These are phyloP conservation scores for Streptopelia turtur DNA, from an alignment of 2,797 vertebrate species.

Conservation along the genomic window DNA sequence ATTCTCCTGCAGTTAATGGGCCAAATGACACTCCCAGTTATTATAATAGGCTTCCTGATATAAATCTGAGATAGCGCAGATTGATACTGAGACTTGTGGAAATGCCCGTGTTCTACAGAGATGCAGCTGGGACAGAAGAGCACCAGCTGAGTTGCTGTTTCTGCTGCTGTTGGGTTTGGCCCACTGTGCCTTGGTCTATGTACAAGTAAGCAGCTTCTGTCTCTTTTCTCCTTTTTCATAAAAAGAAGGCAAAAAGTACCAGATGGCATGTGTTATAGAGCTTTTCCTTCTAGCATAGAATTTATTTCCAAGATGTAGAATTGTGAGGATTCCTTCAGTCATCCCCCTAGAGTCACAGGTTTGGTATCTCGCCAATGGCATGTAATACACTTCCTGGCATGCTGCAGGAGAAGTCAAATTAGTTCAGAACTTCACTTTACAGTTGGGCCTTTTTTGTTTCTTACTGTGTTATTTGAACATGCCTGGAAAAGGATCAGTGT, in stretches of 20 bases:
- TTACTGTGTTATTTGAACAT: neutral
- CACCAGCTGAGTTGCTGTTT: neutral
- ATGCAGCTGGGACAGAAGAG: neutral
- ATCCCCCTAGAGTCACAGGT: constrained; percentile 66
- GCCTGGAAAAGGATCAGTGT: neutral
- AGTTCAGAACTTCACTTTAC: constrained; percentile 55
- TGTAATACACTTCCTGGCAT: constrained; percentile 66
- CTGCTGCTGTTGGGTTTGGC: neutral
- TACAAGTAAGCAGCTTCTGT: neutral
- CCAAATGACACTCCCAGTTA: constrained; percentile 5
- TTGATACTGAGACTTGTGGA: neutral
- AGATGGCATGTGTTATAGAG: constrained; percentile 56
- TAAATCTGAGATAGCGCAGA: neutral
- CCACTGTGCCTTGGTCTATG: neutral
- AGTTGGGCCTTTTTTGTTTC: neutral
- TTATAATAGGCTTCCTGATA: constrained; percentile 11
- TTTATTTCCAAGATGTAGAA: constrained; percentile 65
- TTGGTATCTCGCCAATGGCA: constrained; percentile 68
- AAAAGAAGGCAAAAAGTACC: constrained; percentile 20
- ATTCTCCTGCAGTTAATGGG: constrained; percentile 37
- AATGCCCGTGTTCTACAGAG: neutral
- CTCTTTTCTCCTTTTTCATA: neutral
- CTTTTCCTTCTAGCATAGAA: constrained; percentile 43
- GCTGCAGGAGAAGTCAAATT: constrained; percentile 62
- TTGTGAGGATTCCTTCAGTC: constrained; percentile 71